Percentiles rank a stretch among this genome's conserved stretches.
Conservation (phyloP, 2,113 vertebrate genomes). For the Cyanoderma ruficeps region DNA sequence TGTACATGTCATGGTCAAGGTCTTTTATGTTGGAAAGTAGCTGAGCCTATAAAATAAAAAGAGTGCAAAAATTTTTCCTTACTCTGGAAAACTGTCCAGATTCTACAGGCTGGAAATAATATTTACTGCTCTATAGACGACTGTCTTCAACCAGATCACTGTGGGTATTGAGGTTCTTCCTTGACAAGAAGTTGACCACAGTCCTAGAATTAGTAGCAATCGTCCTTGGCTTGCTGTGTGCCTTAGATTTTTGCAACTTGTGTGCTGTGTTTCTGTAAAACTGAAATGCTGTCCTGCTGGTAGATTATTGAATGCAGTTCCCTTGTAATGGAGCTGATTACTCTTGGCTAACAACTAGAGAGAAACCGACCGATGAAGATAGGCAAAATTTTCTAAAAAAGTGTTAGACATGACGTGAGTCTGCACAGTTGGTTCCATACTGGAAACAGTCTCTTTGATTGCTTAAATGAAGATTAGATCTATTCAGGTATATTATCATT, state of each 20-base stretch:
- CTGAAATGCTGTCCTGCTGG: neutral
- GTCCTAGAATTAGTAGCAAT: neutral
- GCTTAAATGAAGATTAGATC: neutral
- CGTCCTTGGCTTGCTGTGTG: neutral
- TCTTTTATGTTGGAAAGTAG: neutral
- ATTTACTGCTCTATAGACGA: neutral
- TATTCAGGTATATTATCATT: neutral
- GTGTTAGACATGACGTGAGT: fast-evolving
- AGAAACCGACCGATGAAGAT: fast-evolving
- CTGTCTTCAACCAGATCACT: neutral
- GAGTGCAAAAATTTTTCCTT: neutral
- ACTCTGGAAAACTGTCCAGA: neutral
- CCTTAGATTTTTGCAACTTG: neutral
- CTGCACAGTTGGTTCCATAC: neutral
- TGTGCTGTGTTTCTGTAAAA: neutral
- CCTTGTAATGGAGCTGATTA: neutral
- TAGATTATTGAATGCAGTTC: neutral
- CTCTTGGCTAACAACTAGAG: neutral
- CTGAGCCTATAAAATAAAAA: neutral
- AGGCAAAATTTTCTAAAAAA: neutral
- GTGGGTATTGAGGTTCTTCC: neutral
- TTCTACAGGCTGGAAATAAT: neutral
- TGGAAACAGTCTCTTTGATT: neutral
- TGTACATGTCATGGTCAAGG: neutral
- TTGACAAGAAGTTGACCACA: neutral